These are phyloP conservation scores for Drosophila monieri DNA, from an alignment of 2,888 invertebrate species.

Conservation along the genomic window DNA sequence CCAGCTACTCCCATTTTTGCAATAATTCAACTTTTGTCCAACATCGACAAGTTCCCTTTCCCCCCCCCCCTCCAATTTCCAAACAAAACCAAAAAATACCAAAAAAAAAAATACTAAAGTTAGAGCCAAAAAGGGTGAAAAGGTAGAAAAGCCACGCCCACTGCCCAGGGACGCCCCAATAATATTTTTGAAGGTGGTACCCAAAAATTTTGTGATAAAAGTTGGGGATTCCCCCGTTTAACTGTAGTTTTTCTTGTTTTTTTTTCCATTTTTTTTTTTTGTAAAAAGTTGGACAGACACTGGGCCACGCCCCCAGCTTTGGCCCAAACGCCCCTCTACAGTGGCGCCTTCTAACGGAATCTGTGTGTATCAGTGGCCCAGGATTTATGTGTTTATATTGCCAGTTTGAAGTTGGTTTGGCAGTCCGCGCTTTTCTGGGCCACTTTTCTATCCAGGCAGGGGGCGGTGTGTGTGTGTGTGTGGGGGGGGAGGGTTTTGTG, in stretches of 20 bases:
- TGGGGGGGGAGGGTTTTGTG: not conserved
- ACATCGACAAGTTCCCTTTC: conserved; percentile 58
- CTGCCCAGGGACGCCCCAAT: conserved; percentile 61
- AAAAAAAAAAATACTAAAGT: conserved; percentile 24
- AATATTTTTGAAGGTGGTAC: conserved; percentile 65
- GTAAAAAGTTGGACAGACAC: conserved; percentile 40
- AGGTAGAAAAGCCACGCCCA: conserved; percentile 48
- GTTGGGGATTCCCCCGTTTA: conserved; percentile 9
- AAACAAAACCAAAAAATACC: not conserved
- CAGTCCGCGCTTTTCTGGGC: conserved; percentile 61
- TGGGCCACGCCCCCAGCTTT: not conserved
- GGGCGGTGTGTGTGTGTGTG: too few species aligned
- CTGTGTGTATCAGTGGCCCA: conserved; percentile 73
- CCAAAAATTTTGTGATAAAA: conserved; percentile 29
- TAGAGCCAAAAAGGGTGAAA: conserved; percentile 37
- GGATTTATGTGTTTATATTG: conserved; percentile 79
- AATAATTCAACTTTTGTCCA: conserved; percentile 68
- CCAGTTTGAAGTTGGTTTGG: conserved; percentile 80
- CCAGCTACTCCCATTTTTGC: conserved; percentile 12
- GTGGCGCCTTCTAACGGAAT: conserved; percentile 47
- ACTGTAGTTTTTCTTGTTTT: conserved; percentile 10
- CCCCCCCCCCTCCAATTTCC: not conserved
- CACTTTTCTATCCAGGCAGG: conserved; percentile 15
- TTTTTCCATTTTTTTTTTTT: conserved; percentile 28
- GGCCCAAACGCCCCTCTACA: not conserved